Conservation (phyloP, 2,888 invertebrate genomes). For the Linyphia triangularis region DNA sequence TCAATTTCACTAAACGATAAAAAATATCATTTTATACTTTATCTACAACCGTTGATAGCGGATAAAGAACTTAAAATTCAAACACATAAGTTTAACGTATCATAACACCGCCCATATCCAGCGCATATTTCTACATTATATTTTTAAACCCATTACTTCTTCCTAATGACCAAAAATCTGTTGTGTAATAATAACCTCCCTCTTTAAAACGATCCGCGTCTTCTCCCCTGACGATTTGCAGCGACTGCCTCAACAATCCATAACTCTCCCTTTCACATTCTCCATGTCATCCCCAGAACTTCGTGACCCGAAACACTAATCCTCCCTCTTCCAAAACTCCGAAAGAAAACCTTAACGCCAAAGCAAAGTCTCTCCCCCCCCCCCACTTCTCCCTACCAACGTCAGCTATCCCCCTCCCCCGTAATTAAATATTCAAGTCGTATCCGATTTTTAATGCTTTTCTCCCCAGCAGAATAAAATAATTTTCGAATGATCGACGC, state of each 20-base stretch:
- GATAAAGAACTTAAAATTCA: no score
- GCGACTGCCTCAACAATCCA: background rate
- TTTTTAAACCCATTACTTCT: background rate
- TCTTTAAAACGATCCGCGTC: background rate
- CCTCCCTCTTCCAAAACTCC: background rate
- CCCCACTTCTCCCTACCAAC: background rate
- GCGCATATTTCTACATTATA: no score
- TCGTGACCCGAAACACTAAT: constrained; percentile 44
- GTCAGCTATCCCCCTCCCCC: no score
- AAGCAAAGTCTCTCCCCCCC: constrained; percentile 54
- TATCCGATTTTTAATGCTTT: constrained; percentile 67
- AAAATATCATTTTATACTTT: no score
- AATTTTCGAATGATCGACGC: constrained; percentile 69
- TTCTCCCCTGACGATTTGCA: background rate
- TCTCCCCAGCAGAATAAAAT: constrained; percentile 47
- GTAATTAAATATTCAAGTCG: constrained; percentile 66
- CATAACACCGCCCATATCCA: no score
- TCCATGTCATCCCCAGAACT: background rate
- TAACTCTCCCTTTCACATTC: background rate
- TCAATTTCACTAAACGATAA: no score
- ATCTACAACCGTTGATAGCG: no score
- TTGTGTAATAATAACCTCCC: background rate
- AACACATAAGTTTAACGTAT: no score
- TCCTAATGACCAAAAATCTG: background rate
- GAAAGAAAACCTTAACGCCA: constrained; percentile 22